These are phyloP conservation scores for Tringa solitaria DNA, from an alignment of 2,113 vertebrate species.

Conservation along the genomic window DNA sequence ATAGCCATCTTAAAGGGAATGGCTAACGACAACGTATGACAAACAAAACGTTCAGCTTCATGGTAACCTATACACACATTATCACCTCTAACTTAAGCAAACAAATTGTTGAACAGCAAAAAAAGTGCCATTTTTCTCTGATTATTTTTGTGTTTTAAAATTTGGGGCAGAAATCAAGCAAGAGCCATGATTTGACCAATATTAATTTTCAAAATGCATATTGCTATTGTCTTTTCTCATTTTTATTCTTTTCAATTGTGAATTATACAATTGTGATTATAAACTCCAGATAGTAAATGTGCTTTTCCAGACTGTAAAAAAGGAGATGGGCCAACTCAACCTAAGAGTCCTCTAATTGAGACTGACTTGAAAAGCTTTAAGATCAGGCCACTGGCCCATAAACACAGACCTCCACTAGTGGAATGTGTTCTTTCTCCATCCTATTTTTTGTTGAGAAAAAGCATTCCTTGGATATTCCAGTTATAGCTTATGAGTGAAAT, in stretches of 20 bases:
- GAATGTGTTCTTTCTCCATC: not conserved
- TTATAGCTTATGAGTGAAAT: not conserved
- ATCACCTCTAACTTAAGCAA: not conserved
- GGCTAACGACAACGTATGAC: not conserved
- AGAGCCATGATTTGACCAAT: not conserved
- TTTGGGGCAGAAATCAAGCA: not conserved
- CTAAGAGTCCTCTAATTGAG: not conserved
- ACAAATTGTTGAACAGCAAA: not conserved
- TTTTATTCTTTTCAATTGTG: not conserved
- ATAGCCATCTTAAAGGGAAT: not conserved
- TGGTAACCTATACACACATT: not conserved
- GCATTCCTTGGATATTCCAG: not conserved
- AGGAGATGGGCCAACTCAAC: not conserved
- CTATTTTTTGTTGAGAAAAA: not conserved
- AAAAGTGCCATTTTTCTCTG: not conserved
- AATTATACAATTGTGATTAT: not conserved
- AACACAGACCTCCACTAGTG: not conserved
- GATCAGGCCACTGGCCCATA: not conserved
- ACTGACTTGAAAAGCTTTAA: not conserved
- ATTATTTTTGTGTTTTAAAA: not conserved
- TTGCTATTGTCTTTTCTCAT: not conserved
- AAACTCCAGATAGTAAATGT: not conserved
- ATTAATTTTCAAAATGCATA: not conserved
- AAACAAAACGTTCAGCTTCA: not conserved
- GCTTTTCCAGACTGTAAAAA: not conserved